phyloP scores from a whole-genome alignment of 92 coral and sea anemone species.

The Bergia puertoricense region DNA sequence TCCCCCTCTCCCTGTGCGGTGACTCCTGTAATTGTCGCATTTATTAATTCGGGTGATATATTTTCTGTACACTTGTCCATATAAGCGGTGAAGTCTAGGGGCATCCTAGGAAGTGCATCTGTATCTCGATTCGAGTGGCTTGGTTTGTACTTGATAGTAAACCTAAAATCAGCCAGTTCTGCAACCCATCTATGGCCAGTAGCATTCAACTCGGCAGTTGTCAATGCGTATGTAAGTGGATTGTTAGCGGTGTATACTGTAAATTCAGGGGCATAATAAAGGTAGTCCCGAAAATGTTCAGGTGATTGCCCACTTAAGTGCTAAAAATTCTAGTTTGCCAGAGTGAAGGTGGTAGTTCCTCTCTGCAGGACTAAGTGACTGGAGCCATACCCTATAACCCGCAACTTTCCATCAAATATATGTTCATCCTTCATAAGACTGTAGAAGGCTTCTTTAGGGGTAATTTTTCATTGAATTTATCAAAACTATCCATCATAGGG shows the following conservation, averaged over 20 bases:
- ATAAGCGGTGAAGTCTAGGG: conserved; percentile 33
- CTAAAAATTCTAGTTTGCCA: conserved; percentile 8
- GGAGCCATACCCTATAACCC: too few relatives aligned
- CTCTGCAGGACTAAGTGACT: conserved; percentile 5
- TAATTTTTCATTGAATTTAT: too few relatives aligned
- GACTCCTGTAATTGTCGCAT: conserved; percentile 40
- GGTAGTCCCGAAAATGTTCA: conserved; percentile 50
- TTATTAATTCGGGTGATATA: conserved; percentile 34
- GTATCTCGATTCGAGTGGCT: conserved; percentile 33
- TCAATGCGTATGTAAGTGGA: conserved; percentile 43
- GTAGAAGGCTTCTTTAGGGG: too few relatives aligned
- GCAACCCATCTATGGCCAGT: conserved; percentile 58
- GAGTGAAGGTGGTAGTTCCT: conserved; percentile 44
- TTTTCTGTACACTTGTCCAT: conserved; percentile 41
- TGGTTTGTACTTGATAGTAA: conserved; percentile 46
- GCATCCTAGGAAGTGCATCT: conserved; percentile 47
- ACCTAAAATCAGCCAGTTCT: conserved; percentile 47
- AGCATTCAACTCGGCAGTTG: conserved; percentile 46
- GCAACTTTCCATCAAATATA: too few relatives aligned
- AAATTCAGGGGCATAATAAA: conserved; percentile 1
- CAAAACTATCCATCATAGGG: too few relatives aligned
- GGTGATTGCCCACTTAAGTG: conserved; percentile 40
- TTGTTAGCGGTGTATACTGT: neutral
- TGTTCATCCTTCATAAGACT: too few relatives aligned
- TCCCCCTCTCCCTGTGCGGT: conserved; percentile 40